phyloP scores from a whole-genome alignment of 2,888 invertebrate genomes.

The Hetaerina titia region DNA sequence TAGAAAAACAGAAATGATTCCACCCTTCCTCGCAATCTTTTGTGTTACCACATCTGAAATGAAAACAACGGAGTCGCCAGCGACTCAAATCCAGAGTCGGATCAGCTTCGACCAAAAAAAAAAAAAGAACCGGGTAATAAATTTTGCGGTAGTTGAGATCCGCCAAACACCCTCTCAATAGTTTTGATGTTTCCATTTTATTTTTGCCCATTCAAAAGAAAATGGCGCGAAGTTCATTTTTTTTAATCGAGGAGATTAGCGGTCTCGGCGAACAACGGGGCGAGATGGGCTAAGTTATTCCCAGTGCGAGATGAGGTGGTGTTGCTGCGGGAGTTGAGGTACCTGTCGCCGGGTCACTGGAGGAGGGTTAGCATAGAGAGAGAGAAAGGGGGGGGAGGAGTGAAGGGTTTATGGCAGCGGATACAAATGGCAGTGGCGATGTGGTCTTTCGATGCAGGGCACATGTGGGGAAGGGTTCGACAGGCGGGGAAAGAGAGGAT shows the following conservation, averaged over 20 bases:
- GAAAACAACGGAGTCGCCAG: too few species aligned
- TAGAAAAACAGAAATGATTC: too few species aligned
- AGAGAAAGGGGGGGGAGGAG: neutral
- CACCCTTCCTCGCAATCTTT: too few species aligned
- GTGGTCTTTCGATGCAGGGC: neutral
- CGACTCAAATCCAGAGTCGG: too few species aligned
- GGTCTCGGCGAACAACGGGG: neutral
- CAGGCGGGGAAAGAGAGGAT: neutral
- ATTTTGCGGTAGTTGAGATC: too few species aligned
- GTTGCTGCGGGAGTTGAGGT: neutral
- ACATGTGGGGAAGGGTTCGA: neutral
- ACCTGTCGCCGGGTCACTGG: conserved; percentile 14
- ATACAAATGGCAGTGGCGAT: neutral
- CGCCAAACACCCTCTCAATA: neutral
- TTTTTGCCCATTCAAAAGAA: neutral
- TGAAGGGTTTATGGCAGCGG: neutral
- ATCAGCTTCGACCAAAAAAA: too few species aligned
- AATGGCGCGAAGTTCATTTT: neutral
- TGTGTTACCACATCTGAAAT: too few species aligned
- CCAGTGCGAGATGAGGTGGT: neutral
- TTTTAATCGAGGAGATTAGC: neutral
- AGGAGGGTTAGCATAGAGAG: too few species aligned
- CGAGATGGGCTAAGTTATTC: neutral
- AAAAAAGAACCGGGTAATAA: too few species aligned
- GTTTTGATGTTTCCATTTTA: neutral